These are phyloP conservation scores for Dicranocentrus wangi DNA, from an alignment of 2,888 invertebrate genomes.

Conservation along the genomic window DNA sequence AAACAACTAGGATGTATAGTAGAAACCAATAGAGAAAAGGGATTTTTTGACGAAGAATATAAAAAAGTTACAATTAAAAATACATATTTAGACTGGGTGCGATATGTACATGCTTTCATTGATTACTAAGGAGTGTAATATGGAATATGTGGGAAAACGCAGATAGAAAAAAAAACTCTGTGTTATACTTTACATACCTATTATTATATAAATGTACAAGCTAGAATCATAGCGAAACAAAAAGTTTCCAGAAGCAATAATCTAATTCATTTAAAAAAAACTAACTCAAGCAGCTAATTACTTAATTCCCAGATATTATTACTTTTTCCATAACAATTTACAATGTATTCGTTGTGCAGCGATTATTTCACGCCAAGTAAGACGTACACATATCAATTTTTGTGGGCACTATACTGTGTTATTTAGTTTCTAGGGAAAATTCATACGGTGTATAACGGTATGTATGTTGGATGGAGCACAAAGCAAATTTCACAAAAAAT, in stretches of 20 bases:
- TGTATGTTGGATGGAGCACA: no score
- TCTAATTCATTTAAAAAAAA: neutral
- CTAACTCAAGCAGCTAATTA: neutral
- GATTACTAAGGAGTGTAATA: no score
- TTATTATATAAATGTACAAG: no score
- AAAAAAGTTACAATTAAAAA: neutral
- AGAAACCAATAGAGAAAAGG: neutral
- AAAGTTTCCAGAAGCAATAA: conserved; percentile 13
- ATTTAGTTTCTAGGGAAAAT: neutral
- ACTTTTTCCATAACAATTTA: neutral
- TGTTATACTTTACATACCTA: no score
- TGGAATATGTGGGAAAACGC: no score
- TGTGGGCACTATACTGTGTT: neutral
- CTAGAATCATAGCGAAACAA: neutral
- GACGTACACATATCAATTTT: conserved; percentile 5
- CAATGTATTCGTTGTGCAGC: neutral
- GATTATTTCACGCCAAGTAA: neutral
- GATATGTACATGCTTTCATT: conserved; percentile 11
- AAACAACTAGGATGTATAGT: neutral
- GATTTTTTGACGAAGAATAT: neutral
- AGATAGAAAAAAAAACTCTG: no score
- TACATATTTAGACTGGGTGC: conserved; percentile 6
- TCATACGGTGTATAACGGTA: no score
- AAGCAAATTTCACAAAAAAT: no score
- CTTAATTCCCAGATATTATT: neutral